Evolutionary conservation across 2,888 invertebrate species (phyloP).

Genomic region (Hybos culiciformis): DNA sequence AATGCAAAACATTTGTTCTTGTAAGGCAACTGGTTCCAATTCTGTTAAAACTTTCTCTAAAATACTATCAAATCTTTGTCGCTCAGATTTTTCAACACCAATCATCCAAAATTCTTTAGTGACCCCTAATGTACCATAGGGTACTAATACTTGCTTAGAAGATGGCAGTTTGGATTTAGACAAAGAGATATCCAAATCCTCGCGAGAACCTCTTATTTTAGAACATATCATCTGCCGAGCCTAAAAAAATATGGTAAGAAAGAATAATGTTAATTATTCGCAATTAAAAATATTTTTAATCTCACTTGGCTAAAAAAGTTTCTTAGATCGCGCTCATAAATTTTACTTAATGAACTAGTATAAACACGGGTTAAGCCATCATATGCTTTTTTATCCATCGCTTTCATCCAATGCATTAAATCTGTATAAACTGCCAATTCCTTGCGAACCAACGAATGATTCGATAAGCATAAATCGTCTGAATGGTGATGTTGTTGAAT

Average conservation of each 20-base stretch:
- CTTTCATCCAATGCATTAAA: constrained; percentile 83
- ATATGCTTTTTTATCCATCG: constrained; percentile 73
- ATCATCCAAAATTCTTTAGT: constrained; percentile 50
- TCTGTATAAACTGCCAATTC: constrained; percentile 79
- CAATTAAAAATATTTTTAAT: background rate
- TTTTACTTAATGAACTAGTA: constrained; percentile 66
- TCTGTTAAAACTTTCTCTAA: constrained; percentile 77
- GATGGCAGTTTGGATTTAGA: constrained; percentile 34
- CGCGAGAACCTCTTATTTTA: constrained; percentile 31
- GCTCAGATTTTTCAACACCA: constrained; percentile 45
- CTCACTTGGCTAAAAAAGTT: constrained; percentile 57
- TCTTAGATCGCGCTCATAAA: constrained; percentile 75
- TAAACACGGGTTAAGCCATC: constrained; percentile 70
- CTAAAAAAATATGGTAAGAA: constrained; percentile 16
- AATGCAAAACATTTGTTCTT: constrained; percentile 90
- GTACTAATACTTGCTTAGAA: constrained; percentile 24
- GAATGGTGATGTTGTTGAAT: constrained; percentile 21
- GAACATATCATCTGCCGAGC: constrained; percentile 29
- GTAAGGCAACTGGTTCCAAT: constrained; percentile 79
- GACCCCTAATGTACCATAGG: constrained; percentile 42
- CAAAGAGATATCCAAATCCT: constrained; percentile 32
- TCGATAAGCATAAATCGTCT: constrained; percentile 53
- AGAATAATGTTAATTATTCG: background rate
- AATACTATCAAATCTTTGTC: constrained; percentile 49
- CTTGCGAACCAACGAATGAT: constrained; percentile 66